Conservation (phyloP, 1,140 invertebrate species). For the Amyelois transitella region DNA sequence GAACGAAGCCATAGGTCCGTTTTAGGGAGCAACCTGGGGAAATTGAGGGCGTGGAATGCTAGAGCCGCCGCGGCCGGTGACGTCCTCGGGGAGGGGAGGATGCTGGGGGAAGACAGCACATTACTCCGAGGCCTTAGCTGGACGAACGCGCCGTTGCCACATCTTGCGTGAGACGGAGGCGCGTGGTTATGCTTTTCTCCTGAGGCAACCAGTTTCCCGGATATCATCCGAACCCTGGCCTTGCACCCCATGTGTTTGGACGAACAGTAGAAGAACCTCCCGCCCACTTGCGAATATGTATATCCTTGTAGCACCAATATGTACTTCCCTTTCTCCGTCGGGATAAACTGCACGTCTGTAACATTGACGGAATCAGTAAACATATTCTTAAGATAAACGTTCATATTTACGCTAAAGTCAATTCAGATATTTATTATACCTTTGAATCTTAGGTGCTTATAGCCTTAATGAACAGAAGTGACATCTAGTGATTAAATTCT, state of each 20-base stretch:
- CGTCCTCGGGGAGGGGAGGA: slow-evolving; percentile 39
- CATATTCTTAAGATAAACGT: too few relatives aligned
- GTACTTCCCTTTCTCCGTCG: slow-evolving; percentile 66
- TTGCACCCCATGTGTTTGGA: slow-evolving; percentile 67
- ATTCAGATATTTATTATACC: too few relatives aligned
- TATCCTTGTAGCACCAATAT: slow-evolving; percentile 63
- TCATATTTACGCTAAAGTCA: too few relatives aligned
- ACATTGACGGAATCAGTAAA: slow-evolving; percentile 10
- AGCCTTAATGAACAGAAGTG: slow-evolving; percentile 2
- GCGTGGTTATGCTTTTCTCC: slow-evolving; percentile 58
- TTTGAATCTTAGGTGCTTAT: slow-evolving; percentile 28
- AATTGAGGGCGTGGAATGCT: slow-evolving; percentile 52
- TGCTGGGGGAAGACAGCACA: slow-evolving; percentile 19
- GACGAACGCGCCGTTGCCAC: slow-evolving; percentile 63
- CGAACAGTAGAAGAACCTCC: slow-evolving; percentile 65
- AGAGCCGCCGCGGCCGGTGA: slow-evolving; percentile 41
- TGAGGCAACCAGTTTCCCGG: slow-evolving; percentile 50
- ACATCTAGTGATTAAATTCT: slow-evolving; percentile 1
- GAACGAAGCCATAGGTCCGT: slow-evolving; percentile 52
- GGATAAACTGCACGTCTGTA: slow-evolving; percentile 68
- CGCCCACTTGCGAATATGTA: slow-evolving; percentile 67
- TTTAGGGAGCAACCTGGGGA: slow-evolving; percentile 57
- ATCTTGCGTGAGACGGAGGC: slow-evolving; percentile 60
- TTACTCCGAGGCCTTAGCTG: slow-evolving; percentile 44
- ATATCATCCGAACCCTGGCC: slow-evolving; percentile 49